phyloP scores from a whole-genome alignment of 2,888 invertebrate genomes.

The Drosophila anceps region DNA sequence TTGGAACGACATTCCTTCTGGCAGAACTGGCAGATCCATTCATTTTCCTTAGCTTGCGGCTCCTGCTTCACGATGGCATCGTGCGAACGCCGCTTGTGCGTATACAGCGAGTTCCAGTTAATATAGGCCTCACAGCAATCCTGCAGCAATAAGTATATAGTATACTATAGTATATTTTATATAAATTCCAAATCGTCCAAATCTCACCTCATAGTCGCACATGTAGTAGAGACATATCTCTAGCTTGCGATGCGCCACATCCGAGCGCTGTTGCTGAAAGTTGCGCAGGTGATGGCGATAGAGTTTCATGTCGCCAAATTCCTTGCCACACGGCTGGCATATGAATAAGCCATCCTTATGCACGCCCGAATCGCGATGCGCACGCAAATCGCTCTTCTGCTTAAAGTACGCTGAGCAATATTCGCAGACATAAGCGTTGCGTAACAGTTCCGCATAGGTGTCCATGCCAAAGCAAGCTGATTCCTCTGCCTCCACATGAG shows the following conservation, averaged over 20 bases:
- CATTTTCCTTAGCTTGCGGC: conserved; percentile 14
- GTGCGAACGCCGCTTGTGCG: conserved; percentile 76
- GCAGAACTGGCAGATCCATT: conserved; percentile 83
- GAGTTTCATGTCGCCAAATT: conserved; percentile 63
- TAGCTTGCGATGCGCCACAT: conserved; percentile 52
- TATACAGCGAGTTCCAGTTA: conserved; percentile 81
- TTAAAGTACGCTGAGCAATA: conserved; percentile 81
- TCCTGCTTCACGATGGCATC: conserved; percentile 23
- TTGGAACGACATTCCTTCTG: conserved; percentile 76
- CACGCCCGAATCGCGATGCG: conserved; percentile 73
- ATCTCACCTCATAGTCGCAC: conserved; percentile 76
- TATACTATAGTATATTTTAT: too few relatives aligned
- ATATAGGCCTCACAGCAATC: conserved; percentile 76
- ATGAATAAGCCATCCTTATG: conserved; percentile 69
- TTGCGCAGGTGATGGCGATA: conserved; percentile 74
- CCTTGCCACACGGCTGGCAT: conserved; percentile 68
- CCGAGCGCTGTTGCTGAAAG: conserved; percentile 46
- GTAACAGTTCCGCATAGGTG: conserved; percentile 53
- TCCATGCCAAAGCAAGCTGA: conserved; percentile 47
- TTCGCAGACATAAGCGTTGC: conserved; percentile 79
- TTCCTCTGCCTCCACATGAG: conserved; percentile 35
- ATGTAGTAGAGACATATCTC: conserved; percentile 71
- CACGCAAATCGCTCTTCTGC: conserved; percentile 60
- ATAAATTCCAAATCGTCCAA: not conserved
- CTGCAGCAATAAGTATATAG: conserved; percentile 51